Evolutionary conservation across 2,113 vertebrate genomes (phyloP), one percentile per base, ranked within the genome.

Genomic region (Phyllostomus hastatus): DNA sequence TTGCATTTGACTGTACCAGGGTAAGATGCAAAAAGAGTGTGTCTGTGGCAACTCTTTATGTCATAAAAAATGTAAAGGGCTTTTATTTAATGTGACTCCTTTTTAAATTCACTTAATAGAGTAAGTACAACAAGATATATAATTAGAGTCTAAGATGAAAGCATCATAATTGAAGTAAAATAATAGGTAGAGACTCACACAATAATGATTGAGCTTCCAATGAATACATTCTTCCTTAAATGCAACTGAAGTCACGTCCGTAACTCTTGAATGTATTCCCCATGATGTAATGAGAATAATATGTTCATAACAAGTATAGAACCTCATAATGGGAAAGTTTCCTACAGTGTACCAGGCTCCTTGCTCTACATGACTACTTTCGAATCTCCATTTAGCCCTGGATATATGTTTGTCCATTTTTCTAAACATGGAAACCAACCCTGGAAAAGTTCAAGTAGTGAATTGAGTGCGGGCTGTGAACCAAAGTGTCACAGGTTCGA

Each of bases 21-120:
- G 59, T 96, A 97, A 97, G 3, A 96, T 80, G 95, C 83, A 95
- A 94, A 95, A 91, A 72, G 78, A 95, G 38, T 91, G 1, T 91
- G 70, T 98, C 96, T 98, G 97, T 96, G 93, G 95, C 79, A 98
- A 97, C 91, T 97, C 93, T 95, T 67, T 96, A 75, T 95, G 70
- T 76, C 64, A 92, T 95, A 84, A 92, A 95, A 95, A 26, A 46
- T 76, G 91, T 94, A 95, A 90, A 81, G 46, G 75, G 31, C 17
- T 33, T 88, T 93, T 95, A 90, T 96, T 78, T 96, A 89, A 93
- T 95, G 70, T 94, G 92, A 88, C 38, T 96, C 50, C 41, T 91
- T 91, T 95, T 72, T 67, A 95, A 91, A 84, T 93, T 96, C 89
- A 90, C 67, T 70, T 91, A 96, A 94, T 97, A 82, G 90, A 96